Evolutionary conservation across 2,888 invertebrate species (phyloP), one percentile per base, ranked within the genome.

Genomic region (Odontocolon sp.): DNA sequence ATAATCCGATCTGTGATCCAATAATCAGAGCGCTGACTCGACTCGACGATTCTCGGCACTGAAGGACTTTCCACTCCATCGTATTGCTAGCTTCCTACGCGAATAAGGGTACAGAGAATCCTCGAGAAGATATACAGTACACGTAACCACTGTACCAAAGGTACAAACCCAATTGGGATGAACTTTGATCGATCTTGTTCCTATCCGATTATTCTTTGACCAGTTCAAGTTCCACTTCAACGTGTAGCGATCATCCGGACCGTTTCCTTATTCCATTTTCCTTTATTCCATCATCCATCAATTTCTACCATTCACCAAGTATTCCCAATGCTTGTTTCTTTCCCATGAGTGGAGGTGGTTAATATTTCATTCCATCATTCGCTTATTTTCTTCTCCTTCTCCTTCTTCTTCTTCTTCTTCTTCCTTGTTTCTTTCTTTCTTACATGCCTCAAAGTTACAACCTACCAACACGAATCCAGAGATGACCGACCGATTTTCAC

Each of bases 1-100:
- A 59, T 59, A 59, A 59, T 59, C 40, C 57, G 4, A 59, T 59
- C 21, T 26, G 14, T 26, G 28, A 59, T 26, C 40, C 40, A 14
- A 40, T 59, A 42, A 42, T 42, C 42, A 59, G 26, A 42, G 28
- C 40, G 59, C 59, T 59, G 59, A 59, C 59, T 56, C 56, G 28
- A 14, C 42, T 2, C 14, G 28, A 26, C 42, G 6, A 40, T 42
- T 59, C 59, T 42, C 14, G 11, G 16, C 59, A 56, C 11, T n/a
- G 36, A 23, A 8, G 8, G 21, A 45, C 9, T 11, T 8, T 36
- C 52, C 52, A 52, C 52, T 52, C 31, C 52, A 31, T 52, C 31
- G 16, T 14, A 2, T n/a, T n/a, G n/a, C n/a, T n/a, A n/a, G n/a
- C n/a, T n/a, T n/a, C n/a, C n/a, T n/a, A 26, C 23, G 28, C 26